phyloP scores from a whole-genome alignment of 2,888 invertebrate genomes.

The Willowsia nigromaculata region DNA sequence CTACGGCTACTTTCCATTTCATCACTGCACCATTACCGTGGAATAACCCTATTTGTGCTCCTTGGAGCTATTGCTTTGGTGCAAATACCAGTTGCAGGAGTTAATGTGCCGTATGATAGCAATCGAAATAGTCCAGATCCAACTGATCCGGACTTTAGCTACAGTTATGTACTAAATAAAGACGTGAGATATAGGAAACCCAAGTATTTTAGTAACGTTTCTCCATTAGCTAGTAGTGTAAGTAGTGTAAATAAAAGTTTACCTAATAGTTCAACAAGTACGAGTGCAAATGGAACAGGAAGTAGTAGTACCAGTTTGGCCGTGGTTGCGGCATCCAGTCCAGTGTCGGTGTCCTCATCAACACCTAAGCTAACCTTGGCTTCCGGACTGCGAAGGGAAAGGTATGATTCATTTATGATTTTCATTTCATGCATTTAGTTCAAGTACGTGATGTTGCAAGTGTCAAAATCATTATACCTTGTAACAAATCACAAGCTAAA shows the following conservation, averaged over 20 bases:
- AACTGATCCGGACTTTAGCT: conserved; percentile 76
- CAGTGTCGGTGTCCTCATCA: conserved; percentile 1
- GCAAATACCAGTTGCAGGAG: conserved; percentile 60
- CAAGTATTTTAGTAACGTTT: conserved; percentile 56
- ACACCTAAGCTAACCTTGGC: not conserved
- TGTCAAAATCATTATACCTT: too few relatives aligned
- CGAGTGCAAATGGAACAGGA: not conserved
- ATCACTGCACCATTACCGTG: not conserved
- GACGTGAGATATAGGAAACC: conserved; percentile 73
- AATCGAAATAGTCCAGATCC: conserved; percentile 36
- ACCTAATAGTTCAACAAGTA: conserved; percentile 18
- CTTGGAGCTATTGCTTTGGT: conserved; percentile 51
- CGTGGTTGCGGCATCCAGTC: conserved; percentile 6
- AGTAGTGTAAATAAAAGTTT: conserved; percentile 26
- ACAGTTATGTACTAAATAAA: conserved; percentile 77
- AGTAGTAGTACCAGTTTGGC: not conserved
- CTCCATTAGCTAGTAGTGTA: conserved; percentile 5
- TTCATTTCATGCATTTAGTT: not conserved
- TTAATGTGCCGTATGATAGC: conserved; percentile 53
- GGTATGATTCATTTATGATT: conserved; percentile 1
- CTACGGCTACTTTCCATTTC: not conserved
- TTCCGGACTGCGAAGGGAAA: not conserved
- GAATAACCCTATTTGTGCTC: conserved; percentile 12
- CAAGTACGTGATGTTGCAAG: too few relatives aligned
- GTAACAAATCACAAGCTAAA: too few relatives aligned